Conservation (phyloP, 1,140 invertebrate genomes). For the Trachymyrmex cornetzi region DNA sequence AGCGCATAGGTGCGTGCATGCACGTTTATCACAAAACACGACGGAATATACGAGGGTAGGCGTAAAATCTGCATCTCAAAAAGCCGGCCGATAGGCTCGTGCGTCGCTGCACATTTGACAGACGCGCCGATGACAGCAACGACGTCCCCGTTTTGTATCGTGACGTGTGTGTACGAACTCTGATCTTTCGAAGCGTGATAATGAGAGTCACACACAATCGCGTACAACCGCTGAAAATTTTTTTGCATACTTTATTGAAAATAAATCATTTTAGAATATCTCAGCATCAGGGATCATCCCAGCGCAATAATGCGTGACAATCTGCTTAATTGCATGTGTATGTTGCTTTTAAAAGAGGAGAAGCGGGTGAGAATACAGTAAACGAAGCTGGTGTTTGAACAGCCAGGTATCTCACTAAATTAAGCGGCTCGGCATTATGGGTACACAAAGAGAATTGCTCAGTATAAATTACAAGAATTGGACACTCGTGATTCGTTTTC, state of each 20-base stretch:
- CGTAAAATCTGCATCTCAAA: slow-evolving; percentile 77
- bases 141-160: slow-evolving; percentile 47
- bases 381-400: slow-evolving; percentile 26
- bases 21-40: slow-evolving; percentile 69
- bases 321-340: slow-evolving; percentile 32
- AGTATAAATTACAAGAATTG: slow-evolving; percentile 55
- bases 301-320: neutral
- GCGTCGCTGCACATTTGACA: slow-evolving; percentile 73
- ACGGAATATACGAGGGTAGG: slow-evolving; percentile 64
- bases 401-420: slow-evolving; percentile 36
- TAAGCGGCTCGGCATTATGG: slow-evolving; percentile 52
- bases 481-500: slow-evolving; percentile 12
- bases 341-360: slow-evolving; percentile 16
- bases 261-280: neutral
- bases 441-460: slow-evolving; percentile 43
- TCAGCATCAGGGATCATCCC: no score
- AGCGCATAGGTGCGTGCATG: neutral
- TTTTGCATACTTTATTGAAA: neutral
- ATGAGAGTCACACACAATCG: slow-evolving; percentile 67
- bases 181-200: neutral
- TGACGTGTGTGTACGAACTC: neutral
- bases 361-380: neutral
- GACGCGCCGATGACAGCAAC: slow-evolving; percentile 69
- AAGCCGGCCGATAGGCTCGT: slow-evolving; percentile 58
- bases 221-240: slow-evolving; percentile 2